These are phyloP conservation scores for Mylabris sibirica DNA, from an alignment of 2,888 invertebrate genomes.

Conservation along the genomic window DNA sequence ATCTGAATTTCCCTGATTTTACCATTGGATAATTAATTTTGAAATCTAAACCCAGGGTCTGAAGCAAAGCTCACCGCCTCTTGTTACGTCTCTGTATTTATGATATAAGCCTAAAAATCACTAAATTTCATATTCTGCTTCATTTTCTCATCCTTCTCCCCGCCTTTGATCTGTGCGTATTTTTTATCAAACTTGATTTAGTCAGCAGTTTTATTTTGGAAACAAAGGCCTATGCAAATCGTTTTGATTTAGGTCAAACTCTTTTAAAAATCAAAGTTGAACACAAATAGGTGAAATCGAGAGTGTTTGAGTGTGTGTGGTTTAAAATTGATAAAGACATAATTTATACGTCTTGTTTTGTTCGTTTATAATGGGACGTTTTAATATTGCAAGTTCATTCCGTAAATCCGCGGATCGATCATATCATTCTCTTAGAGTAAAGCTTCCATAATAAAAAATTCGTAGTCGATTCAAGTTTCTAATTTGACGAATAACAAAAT, in stretches of 20 bases:
- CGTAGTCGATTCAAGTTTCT: neutral
- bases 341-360: no score
- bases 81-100: no score
- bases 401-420: neutral
- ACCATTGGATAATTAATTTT: no score
- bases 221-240: slow-evolving; percentile 6
- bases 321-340: neutral
- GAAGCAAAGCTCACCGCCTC: no score
- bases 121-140: neutral
- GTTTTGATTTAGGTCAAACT: slow-evolving; percentile 2
- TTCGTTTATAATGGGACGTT: neutral
- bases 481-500: neutral
- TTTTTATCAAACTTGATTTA: neutral
- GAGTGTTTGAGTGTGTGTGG: neutral
- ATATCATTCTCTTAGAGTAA: neutral
- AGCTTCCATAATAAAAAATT: neutral
- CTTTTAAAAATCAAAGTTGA: neutral
- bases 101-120: neutral
- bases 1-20: no score
- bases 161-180: neutral
- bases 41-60: no score
- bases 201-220: neutral
- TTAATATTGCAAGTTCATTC: neutral
- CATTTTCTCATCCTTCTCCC: neutral
- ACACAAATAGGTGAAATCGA: neutral